Evolutionary conservation across 2,113 vertebrate species (phyloP), one percentile per base, ranked within the genome.

Genomic region (Odocoileus hemionus): DNA sequence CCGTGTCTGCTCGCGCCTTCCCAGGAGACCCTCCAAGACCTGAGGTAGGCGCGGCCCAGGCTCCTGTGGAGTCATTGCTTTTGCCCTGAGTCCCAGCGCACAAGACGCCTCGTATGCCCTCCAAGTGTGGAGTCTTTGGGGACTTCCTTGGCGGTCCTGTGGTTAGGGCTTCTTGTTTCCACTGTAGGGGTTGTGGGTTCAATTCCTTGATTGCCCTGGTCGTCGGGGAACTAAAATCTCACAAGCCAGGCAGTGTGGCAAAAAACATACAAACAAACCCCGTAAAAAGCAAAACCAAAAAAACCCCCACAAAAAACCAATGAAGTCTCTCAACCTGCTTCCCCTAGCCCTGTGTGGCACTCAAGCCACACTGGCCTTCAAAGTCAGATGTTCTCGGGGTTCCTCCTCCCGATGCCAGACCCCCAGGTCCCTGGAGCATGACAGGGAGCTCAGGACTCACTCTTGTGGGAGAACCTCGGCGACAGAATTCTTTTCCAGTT

Each of bases 41-140:
- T 0, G 50, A 82, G 50, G 79, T 2, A 25, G 11, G 79, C 12
- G 10, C 11, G 6, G 50, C 33, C 30, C 30, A 82, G 79, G 50
- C 19, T 13, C 11, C 50, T 12, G 5, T 30, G 45, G 78, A 33
- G 78, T 21, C 28, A 2, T 28, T 8, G 79, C 30, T 54, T 54
- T 54, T 14, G 30, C 50, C 30, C 50, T 14, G 33, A 52, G 33
- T 23, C 79, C 47, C 79, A n/a, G 79, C 1, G 11, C 50, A 12
- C 3, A 1, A 1, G 30, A 13, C 10, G 21, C 79, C 79, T n/a
- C 11, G 1, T 23, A 0, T 2, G 79, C 3, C 79, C 79, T 0
- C 30, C 19, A 23, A 36, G 50, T 13, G 47, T 21, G 47, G 6
- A n/a, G 79, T 14, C 30, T 80, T 16, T 13, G 30, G 78, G 9